Base-by-base conservation (phyloP, 2,113 vertebrate species). In the Numenius arquata region DNA sequence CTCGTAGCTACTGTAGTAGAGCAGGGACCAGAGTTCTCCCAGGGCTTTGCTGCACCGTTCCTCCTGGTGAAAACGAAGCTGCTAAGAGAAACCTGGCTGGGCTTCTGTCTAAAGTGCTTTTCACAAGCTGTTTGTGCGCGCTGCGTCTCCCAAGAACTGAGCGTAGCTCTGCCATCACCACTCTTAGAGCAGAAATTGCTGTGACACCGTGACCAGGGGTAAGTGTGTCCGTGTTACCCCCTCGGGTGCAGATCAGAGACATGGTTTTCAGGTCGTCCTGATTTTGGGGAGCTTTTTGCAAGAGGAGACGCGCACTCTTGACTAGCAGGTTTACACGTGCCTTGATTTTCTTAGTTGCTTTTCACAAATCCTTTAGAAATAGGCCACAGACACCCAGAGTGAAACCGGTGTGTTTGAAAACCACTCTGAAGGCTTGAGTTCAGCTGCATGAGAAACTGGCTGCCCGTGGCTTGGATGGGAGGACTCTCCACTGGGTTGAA, bases 21-120 rank as follows among this genome's bases (percentile, higher is more conserved):
- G 86, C 73, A 77, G 83, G 85, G 85, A 62, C 1, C 4, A 30
- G 72, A 59, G 63, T 18, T 61, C 73, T 78, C 65, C 73, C 65
- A 59, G 81, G 77, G 73, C 77, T 88, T 88, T 43, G 18, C 53
- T 48, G 56, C 90, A 72, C 47, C 78, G 3, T 48, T 43, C 84
- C 84, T 7, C 70, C 65, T 8, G 6, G 4, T 75, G 88, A 82
- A 88, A 72, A 77, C 2, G 66, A 72, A 88, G 47, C 85, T 75
- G 88, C 77, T 65, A 26, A 73, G 77, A 65, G 88, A 48, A 85
- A 16, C 40, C 79, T 93, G 85, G 32, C 85, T 86, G 13, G 88
- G 72, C 27, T 86, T 48, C 0, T 9, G 30, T 19, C 12, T 3
- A 5, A 74, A 58, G 58, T 0, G 6, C 80, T 76, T 88, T 83